These are phyloP conservation scores for Bovichtus variegatus DNA, from an alignment of 2,797 vertebrate genomes.

Conservation along the genomic window DNA sequence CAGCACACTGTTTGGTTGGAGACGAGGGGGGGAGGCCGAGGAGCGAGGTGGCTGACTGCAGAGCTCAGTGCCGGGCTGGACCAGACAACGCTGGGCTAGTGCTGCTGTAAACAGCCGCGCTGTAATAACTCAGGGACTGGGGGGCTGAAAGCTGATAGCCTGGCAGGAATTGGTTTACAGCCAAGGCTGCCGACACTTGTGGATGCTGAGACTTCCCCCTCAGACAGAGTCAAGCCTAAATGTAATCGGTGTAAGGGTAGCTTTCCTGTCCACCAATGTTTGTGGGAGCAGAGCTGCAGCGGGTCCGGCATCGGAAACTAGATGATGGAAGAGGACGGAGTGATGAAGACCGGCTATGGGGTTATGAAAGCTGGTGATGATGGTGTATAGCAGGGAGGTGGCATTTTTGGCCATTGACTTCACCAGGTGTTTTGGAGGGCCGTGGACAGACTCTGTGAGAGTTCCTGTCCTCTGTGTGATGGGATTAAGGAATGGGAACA, in stretches of 20 bases:
- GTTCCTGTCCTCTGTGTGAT: conserved; percentile 56
- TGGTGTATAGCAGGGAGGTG: conserved; percentile 62
- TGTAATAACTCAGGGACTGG: conserved; percentile 81
- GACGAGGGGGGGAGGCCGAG: neutral
- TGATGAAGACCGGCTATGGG: conserved; percentile 60
- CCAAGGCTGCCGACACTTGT: conserved; percentile 70
- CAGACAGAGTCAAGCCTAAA: conserved; percentile 81
- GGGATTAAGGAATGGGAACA: conserved; percentile 67
- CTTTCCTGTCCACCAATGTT: conserved; percentile 83
- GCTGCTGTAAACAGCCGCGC: conserved; percentile 70
- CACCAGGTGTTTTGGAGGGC: conserved; percentile 64
- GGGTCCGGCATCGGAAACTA: conserved; percentile 56
- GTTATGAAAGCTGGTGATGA: conserved; percentile 67
- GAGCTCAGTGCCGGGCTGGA: conserved; percentile 46
- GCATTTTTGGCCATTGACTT: conserved; percentile 27
- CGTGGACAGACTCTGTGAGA: conserved; percentile 49
- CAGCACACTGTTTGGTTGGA: conserved; percentile 52
- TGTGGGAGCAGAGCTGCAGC: conserved; percentile 62
- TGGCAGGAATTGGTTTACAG: conserved; percentile 82
- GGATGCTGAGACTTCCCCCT: conserved; percentile 77
- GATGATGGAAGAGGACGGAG: conserved; percentile 66
- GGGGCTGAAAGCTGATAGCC: conserved; percentile 83
- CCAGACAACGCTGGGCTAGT: conserved; percentile 58
- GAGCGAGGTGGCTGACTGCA: conserved; percentile 43
- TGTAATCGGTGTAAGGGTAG: conserved; percentile 75